phyloP scores from a whole-genome alignment of 2,113 vertebrate species.

The Dipodomys merriami region DNA sequence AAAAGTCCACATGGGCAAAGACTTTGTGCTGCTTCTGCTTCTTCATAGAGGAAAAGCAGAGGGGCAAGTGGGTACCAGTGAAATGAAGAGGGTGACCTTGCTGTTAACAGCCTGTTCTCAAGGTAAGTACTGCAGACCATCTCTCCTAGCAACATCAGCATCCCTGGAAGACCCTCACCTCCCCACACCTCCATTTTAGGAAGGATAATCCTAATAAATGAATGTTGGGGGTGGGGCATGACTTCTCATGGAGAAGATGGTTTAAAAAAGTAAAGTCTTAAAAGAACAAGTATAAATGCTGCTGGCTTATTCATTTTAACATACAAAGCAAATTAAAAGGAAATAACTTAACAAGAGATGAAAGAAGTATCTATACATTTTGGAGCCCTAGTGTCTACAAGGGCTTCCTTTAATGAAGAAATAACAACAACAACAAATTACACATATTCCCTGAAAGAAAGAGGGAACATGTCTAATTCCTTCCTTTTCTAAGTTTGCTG shows the following conservation, averaged over 20 bases:
- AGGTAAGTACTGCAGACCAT: too few relatives aligned
- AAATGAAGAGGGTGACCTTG: too few relatives aligned
- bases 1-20: too few relatives aligned
- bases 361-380: not conserved
- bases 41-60: too few relatives aligned
- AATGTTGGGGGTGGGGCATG: not conserved
- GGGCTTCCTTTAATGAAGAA: not conserved
- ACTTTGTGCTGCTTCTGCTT: too few relatives aligned
- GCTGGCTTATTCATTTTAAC: not conserved
- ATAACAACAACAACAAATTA: not conserved
- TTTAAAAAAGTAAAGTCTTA: not conserved
- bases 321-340: not conserved
- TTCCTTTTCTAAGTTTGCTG: not conserved
- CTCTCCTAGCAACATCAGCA: too few relatives aligned
- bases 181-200: too few relatives aligned
- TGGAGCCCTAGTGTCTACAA: not conserved
- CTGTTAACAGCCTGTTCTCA: too few relatives aligned
- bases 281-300: slow-evolving; percentile 25
- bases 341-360: slow-evolving; percentile 40
- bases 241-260: not conserved
- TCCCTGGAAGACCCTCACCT: too few relatives aligned
- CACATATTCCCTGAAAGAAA: not conserved
- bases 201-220: not conserved
- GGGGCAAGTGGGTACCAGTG: too few relatives aligned
- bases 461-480: not conserved